These are phyloP conservation scores for Hirtodrosophila trivittata DNA, from an alignment of 2,888 invertebrate species.

Conservation along the genomic window DNA sequence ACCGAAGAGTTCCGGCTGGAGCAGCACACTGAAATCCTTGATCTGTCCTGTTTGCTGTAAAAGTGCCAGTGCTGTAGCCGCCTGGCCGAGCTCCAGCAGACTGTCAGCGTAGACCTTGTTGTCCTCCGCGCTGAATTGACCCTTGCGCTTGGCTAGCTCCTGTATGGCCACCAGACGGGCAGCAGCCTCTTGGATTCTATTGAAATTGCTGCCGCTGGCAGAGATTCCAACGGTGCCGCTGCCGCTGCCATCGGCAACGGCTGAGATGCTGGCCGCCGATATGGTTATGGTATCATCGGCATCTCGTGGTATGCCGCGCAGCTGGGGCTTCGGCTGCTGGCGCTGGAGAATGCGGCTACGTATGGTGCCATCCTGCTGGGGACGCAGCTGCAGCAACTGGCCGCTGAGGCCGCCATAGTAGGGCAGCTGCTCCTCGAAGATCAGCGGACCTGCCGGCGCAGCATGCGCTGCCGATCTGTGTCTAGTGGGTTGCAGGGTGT, in stretches of 20 bases:
- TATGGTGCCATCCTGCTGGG: conserved; percentile 54
- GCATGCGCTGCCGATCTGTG: conserved; percentile 41
- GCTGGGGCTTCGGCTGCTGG: conserved; percentile 27
- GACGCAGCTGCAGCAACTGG: conserved; percentile 85
- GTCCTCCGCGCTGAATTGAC: conserved; percentile 85
- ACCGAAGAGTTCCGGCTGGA: conserved; percentile 80
- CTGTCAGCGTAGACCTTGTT: conserved; percentile 86
- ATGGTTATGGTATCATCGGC: conserved; percentile 83
- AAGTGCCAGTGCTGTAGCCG: conserved; percentile 86
- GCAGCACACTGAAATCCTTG: conserved; percentile 85
- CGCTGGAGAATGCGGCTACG: conserved; percentile 52
- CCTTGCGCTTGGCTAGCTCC: conserved; percentile 86
- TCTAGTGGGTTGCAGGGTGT: conserved; percentile 42
- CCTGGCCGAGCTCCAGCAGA: conserved; percentile 85
- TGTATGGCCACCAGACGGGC: conserved; percentile 86
- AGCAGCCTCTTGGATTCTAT: conserved; percentile 86
- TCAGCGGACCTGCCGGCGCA: conserved; percentile 41
- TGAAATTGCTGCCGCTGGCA: conserved; percentile 84
- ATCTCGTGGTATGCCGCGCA: conserved; percentile 45
- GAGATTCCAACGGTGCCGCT: conserved; percentile 40
- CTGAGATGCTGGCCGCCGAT: conserved; percentile 82
- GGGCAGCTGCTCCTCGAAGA: conserved; percentile 82
- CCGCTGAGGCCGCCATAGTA: conserved; percentile 90
- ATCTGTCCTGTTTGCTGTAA: conserved; percentile 85
- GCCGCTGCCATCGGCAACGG: conserved; percentile 38